phyloP scores from a whole-genome alignment of 37 sponge, comb jelly and placozoan species.

The Beroe forskalii region DNA sequence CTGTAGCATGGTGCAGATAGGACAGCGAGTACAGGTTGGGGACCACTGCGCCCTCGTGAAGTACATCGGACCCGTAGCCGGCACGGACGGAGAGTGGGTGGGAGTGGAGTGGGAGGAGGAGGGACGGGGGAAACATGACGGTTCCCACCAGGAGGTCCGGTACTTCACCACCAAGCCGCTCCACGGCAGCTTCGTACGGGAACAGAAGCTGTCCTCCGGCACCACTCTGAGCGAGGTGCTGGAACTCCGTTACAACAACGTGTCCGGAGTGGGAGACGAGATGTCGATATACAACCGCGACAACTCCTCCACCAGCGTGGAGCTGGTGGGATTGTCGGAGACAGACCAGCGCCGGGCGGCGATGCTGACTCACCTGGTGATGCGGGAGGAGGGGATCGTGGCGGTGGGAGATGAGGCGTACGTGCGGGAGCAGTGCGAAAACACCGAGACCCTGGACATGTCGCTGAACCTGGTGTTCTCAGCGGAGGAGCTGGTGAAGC shows the following conservation, averaged over 20 bases:
- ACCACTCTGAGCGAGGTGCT: not conserved
- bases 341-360: constrained; percentile 11
- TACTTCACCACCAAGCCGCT: constrained; percentile 16
- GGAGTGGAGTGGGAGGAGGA: constrained; percentile 61
- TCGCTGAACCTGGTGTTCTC: not conserved
- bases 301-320: constrained; percentile 12
- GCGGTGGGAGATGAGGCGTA: constrained; percentile 10
- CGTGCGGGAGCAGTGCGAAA: constrained; percentile 1
- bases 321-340: constrained; percentile 29
- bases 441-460: constrained; percentile 41
- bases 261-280: constrained; percentile 21
- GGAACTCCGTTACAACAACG: constrained; percentile 9
- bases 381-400: constrained; percentile 35
- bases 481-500: not conserved
- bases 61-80: constrained; percentile 18
- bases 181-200: constrained; percentile 40
- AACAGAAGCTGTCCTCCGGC: constrained; percentile 5
- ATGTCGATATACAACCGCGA: constrained; percentile 40
- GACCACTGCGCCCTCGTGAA: constrained; percentile 42
- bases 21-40: constrained; percentile 45
- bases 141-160: constrained; percentile 10
- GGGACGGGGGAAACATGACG: constrained; percentile 52
- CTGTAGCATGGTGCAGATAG: constrained; percentile 8
- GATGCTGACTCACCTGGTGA: constrained; percentile 5
- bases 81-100: constrained; percentile 41